Evolutionary conservation across 2,113 vertebrate genomes (phyloP).

Genomic region (Bombycilla garrulus): DNA sequence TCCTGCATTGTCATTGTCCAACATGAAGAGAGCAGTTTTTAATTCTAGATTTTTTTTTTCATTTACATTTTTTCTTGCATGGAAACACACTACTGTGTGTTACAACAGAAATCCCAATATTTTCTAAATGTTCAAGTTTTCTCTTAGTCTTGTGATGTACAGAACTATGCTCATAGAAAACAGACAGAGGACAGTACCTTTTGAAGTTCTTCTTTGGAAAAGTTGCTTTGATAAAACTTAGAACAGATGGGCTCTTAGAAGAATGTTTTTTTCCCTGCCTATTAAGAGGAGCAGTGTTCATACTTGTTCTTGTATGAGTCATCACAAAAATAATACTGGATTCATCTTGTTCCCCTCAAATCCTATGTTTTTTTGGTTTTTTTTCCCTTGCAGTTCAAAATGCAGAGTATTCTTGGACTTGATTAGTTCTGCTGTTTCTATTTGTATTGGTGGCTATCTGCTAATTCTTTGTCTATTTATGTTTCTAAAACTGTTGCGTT

Average conservation of each 20-base stretch:
- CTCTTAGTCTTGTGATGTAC: background rate
- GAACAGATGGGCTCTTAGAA: background rate
- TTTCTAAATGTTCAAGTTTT: background rate
- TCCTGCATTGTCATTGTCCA: background rate
- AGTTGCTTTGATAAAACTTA: background rate
- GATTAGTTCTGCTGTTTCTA: background rate
- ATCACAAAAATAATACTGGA: background rate
- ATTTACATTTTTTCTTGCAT: background rate
- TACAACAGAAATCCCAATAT: background rate
- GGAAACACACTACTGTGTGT: background rate
- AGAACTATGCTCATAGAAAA: background rate
- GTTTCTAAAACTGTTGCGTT: background rate
- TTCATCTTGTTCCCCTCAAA: background rate
- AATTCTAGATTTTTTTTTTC: background rate
- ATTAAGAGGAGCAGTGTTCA: background rate
- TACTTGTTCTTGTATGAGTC: background rate
- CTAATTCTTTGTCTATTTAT: background rate
- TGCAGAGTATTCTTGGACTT: background rate
- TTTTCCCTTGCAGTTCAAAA: background rate
- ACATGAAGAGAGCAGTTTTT: background rate
- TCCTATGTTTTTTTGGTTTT: background rate
- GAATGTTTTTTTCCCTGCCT: background rate
- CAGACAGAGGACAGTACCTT: background rate
- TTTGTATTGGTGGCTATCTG: background rate
- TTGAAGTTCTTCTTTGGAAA: background rate